Evolutionary conservation across 2,797 vertebrate species (phyloP), one percentile per base, ranked within the genome.

Genomic region (Semaprochilodus insignis): DNA sequence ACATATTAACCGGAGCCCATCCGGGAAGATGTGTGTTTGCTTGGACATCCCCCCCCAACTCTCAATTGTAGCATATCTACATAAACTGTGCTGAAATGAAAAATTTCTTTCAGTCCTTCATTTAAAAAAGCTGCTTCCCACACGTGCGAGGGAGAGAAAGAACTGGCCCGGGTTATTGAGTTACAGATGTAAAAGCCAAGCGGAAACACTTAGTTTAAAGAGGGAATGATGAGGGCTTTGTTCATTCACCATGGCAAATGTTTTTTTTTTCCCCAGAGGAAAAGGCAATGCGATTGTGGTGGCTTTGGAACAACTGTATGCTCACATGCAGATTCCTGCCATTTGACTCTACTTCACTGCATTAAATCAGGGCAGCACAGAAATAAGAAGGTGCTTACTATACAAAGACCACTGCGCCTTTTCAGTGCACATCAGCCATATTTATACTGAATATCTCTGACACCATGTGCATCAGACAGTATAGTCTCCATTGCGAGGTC

Each of bases 381-480:
- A 60, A 60, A 31, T 27, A 57, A 69, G 34, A n/a, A 40, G 10
- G 8, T 59, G 1, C 69, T 54, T n/a, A 48, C 36, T 52, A 17
- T 34, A 34, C 15, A 14, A 51, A 27, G 51, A 23, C 16, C 70
- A 66, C 71, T 25, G 54, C 21, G n/a, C 40, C 27, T 31, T 19
- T 67, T 21, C 23, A 65, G 21, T 62, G 73, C 72, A 34, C 10
- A 71, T 16, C 17, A 77, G 14, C 17, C 69, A 17, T 48, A 23
- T 80, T 70, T 19, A 31, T 31, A 31, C 31, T 31, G 52, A 31
- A 31, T 31, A 81, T 81, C 51, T 74, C 44, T 83, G 74, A 74
- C 74, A 78, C 78, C 36, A 67, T 77, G 8, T 8, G 31, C 59
- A 71, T 63, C 31, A 27, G 60, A 34, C 72, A 27, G 67, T 74